Evolutionary conservation across 2,113 vertebrate genomes (phyloP).

Genomic region (Calyptomena viridis): DNA sequence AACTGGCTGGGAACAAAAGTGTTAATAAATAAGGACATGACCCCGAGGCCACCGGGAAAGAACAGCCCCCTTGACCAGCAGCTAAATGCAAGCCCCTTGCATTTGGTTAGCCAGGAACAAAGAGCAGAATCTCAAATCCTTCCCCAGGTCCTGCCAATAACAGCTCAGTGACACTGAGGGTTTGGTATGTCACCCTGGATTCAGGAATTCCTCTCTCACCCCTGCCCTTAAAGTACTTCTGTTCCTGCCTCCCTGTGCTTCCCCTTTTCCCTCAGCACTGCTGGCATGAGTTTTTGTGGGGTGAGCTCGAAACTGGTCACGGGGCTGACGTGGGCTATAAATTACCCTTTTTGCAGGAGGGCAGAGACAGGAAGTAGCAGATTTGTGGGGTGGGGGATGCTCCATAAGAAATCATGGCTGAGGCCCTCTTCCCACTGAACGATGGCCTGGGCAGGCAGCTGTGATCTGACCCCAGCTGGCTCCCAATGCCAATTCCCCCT

Average conservation of each 20-base stretch:
- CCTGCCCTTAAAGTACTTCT: not conserved
- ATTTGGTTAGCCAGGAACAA: constrained; percentile 8
- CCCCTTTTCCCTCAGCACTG: not conserved
- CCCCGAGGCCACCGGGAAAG: not conserved
- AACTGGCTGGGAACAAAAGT: not conserved
- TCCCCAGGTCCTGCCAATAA: not conserved
- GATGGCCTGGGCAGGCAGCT: not conserved
- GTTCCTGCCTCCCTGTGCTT: not conserved
- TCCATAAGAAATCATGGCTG: not conserved
- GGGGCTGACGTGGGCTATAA: not conserved
- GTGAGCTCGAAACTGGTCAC: not conserved
- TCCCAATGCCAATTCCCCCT: not conserved
- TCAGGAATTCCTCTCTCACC: not conserved
- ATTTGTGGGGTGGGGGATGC: not conserved
- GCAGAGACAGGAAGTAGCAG: not conserved
- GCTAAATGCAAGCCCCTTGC: not conserved
- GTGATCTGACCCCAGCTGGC: constrained; percentile 41
- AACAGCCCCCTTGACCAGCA: not conserved
- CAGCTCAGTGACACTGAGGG: not conserved
- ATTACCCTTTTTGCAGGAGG: not conserved
- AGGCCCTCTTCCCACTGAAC: not conserved
- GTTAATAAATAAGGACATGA: not conserved
- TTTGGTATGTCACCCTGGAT: not conserved
- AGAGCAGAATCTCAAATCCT: not conserved
- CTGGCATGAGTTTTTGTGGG: not conserved